Conservation (phyloP, 1,140 invertebrate genomes). For the Drosophila repletoides region DNA sequence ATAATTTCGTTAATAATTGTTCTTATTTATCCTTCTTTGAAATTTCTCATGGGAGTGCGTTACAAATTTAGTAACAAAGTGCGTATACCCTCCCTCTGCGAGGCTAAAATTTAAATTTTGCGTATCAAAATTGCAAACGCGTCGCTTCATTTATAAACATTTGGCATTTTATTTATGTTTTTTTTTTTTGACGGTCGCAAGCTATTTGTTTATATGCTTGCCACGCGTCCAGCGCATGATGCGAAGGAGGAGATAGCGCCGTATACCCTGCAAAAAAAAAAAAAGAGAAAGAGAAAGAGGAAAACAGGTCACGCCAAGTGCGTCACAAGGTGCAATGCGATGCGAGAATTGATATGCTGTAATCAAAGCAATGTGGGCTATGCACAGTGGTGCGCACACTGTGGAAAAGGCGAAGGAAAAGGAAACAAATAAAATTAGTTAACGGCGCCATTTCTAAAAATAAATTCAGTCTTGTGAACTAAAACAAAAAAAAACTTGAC, state of each 20-base stretch:
- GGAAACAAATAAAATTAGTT: constrained; percentile 1
- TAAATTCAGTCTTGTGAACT: background rate
- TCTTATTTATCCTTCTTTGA: too few species aligned
- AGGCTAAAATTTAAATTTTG: too few species aligned
- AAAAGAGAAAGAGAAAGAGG: background rate
- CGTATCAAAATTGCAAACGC: constrained; percentile 23
- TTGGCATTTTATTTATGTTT: too few species aligned
- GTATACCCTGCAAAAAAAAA: constrained; percentile 7
- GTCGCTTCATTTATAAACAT: constrained; percentile 66
- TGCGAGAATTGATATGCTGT: background rate
- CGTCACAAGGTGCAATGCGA: constrained; percentile 22
- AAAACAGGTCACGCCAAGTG: constrained; percentile 32
- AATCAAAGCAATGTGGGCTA: constrained; percentile 1
- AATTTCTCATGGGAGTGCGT: too few species aligned
- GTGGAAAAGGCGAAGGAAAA: background rate
- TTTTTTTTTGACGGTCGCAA: constrained; percentile 24
- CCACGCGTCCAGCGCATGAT: constrained; percentile 62
- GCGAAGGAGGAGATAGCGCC: constrained; percentile 16
- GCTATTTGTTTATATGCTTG: constrained; percentile 39
- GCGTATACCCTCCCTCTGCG: too few species aligned
- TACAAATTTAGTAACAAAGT: too few species aligned
- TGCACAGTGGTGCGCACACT: constrained; percentile 11
- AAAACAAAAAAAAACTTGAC: background rate
- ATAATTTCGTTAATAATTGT: too few species aligned
- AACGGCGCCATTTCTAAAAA: constrained; percentile 5